Evolutionary conservation across 2,113 vertebrate species (phyloP), one percentile per base, ranked within the genome.

Genomic region (Cariama cristata): DNA sequence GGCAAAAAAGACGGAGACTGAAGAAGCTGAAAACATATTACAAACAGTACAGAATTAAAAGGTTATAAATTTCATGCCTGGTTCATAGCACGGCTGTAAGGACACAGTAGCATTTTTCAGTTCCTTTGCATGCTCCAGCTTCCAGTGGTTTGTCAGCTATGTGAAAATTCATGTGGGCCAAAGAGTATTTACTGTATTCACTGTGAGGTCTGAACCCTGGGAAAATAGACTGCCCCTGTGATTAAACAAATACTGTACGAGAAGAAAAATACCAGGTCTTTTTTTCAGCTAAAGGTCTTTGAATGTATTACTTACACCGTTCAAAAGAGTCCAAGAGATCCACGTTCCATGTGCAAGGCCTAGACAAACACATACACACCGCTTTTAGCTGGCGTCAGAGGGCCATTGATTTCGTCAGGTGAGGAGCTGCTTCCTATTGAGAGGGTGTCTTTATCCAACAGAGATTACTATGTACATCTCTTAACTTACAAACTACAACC

Each of bases 261-360:
- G 44, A 50, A 72, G 23, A 67, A 86, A 89, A 90, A 66, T 8
- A 28, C 2, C 38, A 38, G 18, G 16, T 7, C 5, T 69, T 74
- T 77, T 77, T 47, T 67, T 27, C 50, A 73, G 16, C 24, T 42
- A 32, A 50, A 60, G 33, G 35, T 50, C 49, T 93, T 73, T 58
- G 16, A 44, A 66, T 35, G 8, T 53, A 33, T 75, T 66, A 20
- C 53, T 90, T 58, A 21, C 22, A 28, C 15, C 52, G 23, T 38
- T 66, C 27, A 58, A 76, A 7, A 73, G 24, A 73, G 10, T 64
- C 63, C 9, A 47, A 85, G 8, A 81, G 26, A 28, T 6, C 14
- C 6, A 3, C 0, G 0, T 20, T 35, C 24, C 12, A 20, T 2
- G 11, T 20, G n/a, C 55, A 74, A 79, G 22, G 35, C 50, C 52